Conservation (phyloP, 2,888 invertebrate species). For the Cyclophora punctaria region DNA sequence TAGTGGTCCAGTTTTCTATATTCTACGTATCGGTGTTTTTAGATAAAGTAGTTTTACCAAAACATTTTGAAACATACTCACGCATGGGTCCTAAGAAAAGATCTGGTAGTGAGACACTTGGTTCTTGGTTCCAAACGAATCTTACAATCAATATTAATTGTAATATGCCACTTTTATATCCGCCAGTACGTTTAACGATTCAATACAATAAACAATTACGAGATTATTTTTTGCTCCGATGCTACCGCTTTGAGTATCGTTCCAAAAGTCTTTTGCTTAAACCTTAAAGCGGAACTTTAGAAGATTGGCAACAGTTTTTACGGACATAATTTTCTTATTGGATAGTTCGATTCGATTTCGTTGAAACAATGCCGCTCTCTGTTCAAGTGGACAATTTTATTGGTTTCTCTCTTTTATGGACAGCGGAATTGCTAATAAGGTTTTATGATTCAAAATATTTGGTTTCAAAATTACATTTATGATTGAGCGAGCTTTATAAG, state of each 20-base stretch:
- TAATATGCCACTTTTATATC: slow-evolving; percentile 16
- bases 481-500: too few species aligned
- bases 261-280: slow-evolving; percentile 38
- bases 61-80: too few species aligned
- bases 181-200: slow-evolving; percentile 54
- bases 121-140: too few species aligned
- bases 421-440: neutral
- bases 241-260: slow-evolving; percentile 41
- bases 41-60: too few species aligned
- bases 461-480: slow-evolving; percentile 1
- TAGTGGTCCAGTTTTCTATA: too few species aligned
- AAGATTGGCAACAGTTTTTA: slow-evolving; percentile 6
- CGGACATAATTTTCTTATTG: slow-evolving; percentile 1
- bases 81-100: too few species aligned
- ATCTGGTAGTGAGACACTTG: too few species aligned
- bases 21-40: too few species aligned
- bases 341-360: neutral
- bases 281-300: slow-evolving; percentile 15
- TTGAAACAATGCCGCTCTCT: slow-evolving; percentile 12
- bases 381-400: slow-evolving; percentile 15
- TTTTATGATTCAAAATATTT: slow-evolving; percentile 5
- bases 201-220: slow-evolving; percentile 67
- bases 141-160: too few species aligned
- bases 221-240: slow-evolving; percentile 48
- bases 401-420: slow-evolving; percentile 1